phyloP scores from a whole-genome alignment of 2,888 invertebrate species.

The Auanema freiburgensis region DNA sequence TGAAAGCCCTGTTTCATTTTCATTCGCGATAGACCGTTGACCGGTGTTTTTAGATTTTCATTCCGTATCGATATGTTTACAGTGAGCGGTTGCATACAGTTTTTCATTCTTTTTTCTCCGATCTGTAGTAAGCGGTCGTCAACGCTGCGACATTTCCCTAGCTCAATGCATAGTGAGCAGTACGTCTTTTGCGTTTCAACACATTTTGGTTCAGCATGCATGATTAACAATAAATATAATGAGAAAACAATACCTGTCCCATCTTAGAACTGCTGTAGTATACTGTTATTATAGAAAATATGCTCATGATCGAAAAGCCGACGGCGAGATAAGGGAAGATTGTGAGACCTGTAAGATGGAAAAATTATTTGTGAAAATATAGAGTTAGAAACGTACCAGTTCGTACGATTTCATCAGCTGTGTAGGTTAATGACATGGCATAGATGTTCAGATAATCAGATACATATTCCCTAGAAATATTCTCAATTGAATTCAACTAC shows the following conservation, averaged over 20 bases:
- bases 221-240: too few relatives aligned
- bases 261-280: conserved; percentile 35
- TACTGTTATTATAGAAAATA: conserved; percentile 54
- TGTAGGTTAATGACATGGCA: conserved; percentile 51
- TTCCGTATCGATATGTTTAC: too few relatives aligned
- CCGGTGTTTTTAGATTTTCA: too few relatives aligned
- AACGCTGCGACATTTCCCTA: not conserved
- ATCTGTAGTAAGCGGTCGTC: not conserved
- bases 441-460: conserved; percentile 39
- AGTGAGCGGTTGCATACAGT: too few relatives aligned
- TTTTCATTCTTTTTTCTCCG: not conserved
- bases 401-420: conserved; percentile 56
- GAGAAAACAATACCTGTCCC: conserved; percentile 22
- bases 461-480: conserved; percentile 45
- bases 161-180: too few relatives aligned
- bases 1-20: too few relatives aligned
- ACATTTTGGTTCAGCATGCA: too few relatives aligned
- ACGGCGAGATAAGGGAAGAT: conserved; percentile 58
- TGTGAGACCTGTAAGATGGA: conserved; percentile 33
- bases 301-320: conserved; percentile 54
- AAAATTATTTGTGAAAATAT: not conserved
- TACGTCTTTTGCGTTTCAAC: too few relatives aligned
- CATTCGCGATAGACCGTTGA: too few relatives aligned
- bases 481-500: too few relatives aligned
- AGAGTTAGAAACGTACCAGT: conserved; percentile 34